These are phyloP conservation scores for Norana najaformis DNA, from an alignment of 2,888 invertebrate species.

Conservation along the genomic window DNA sequence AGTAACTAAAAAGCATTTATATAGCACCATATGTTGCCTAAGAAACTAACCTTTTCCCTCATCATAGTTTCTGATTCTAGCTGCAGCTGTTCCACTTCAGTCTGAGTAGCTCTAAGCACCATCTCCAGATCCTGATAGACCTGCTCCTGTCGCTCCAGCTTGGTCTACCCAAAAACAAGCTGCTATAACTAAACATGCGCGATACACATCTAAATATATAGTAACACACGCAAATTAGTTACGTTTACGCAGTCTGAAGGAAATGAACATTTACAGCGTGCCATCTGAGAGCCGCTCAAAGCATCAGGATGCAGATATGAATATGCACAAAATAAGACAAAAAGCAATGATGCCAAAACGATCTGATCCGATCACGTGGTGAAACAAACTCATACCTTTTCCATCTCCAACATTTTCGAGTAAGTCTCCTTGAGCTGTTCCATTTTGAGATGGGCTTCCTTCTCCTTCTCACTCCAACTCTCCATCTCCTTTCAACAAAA, in stretches of 20 bases:
- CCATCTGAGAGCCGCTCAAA: background rate
- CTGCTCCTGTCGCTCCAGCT: slow-evolving; percentile 22
- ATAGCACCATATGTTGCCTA: background rate
- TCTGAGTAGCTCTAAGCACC: slow-evolving; percentile 45
- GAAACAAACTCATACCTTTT: slow-evolving; percentile 49
- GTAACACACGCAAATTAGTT: background rate
- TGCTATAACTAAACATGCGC: background rate
- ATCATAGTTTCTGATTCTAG: slow-evolving; percentile 51
- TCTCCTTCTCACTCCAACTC: slow-evolving; percentile 53
- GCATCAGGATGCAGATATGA: background rate
- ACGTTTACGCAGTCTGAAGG: background rate
- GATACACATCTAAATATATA: background rate
- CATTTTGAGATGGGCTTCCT: slow-evolving; percentile 53
- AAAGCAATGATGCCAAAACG: background rate
- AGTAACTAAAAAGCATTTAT: background rate
- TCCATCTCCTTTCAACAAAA: slow-evolving; percentile 51
- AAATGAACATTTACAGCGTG: background rate
- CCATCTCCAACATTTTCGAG: slow-evolving; percentile 51
- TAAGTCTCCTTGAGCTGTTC: slow-evolving; percentile 55
- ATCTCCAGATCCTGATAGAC: slow-evolving; percentile 46
- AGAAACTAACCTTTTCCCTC: slow-evolving; percentile 54
- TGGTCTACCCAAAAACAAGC: slow-evolving; percentile 25
- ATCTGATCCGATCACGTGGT: background rate
- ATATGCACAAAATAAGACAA: background rate
- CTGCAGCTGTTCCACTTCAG: slow-evolving; percentile 49